Evolutionary conservation across 2,888 invertebrate species (phyloP).

Genomic region (Drosophila meridiana): DNA sequence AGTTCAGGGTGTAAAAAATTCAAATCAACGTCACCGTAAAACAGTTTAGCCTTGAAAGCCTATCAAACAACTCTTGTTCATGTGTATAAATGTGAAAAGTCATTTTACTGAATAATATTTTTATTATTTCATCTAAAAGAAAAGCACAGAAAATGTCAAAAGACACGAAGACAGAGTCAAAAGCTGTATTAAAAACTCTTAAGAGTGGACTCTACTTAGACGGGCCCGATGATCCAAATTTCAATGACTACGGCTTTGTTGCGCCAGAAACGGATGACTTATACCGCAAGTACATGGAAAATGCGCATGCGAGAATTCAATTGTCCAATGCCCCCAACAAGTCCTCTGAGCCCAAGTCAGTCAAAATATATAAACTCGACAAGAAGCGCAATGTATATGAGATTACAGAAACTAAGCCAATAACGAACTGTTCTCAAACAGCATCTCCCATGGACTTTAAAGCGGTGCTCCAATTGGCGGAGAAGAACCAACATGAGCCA

Average conservation of each 20-base stretch:
- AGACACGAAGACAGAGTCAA: background rate
- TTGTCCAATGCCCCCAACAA: background rate
- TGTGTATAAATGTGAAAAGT: background rate
- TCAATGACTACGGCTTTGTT: conserved; percentile 7
- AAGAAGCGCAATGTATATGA: background rate
- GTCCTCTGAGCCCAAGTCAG: background rate
- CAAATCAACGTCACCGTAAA: background rate
- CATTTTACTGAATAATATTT: too few species aligned
- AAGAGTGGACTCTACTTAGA: background rate
- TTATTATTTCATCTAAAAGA: background rate
- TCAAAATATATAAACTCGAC: background rate
- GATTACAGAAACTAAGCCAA: background rate
- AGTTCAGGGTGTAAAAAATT: background rate
- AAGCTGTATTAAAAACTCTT: background rate
- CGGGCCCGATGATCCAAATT: conserved; percentile 10
- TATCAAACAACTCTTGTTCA: accelerated
- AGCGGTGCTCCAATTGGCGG: background rate
- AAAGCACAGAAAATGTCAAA: background rate
- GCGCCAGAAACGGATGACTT: background rate
- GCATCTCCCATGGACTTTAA: conserved; percentile 4
- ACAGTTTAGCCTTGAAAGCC: accelerated
- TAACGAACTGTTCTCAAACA: background rate
- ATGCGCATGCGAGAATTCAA: too few species aligned
- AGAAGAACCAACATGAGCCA: background rate
- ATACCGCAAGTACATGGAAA: conserved; percentile 15